Percentiles rank a stretch among this genome's conserved stretches.
Conservation (phyloP, 2,888 invertebrate species). For the Parelbella ahira region DNA sequence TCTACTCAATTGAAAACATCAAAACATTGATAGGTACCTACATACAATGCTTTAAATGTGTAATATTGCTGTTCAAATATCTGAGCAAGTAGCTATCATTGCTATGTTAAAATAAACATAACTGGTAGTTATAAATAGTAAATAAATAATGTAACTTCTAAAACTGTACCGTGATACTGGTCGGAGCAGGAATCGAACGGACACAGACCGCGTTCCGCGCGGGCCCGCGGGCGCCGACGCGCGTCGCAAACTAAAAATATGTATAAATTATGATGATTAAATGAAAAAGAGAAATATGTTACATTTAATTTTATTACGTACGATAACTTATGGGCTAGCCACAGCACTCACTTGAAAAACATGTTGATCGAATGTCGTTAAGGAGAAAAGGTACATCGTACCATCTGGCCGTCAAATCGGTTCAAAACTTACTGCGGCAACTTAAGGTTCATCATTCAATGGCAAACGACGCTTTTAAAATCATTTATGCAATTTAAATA, state of each 20-base stretch:
- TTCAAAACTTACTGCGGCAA: constrained; percentile 19
- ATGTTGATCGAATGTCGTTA: constrained; percentile 42
- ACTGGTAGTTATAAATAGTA: constrained; percentile 7
- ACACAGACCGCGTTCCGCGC: constrained; percentile 30
- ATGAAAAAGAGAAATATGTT: constrained; percentile 80
- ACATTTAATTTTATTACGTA: constrained; percentile 80
- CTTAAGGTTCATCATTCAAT: constrained; percentile 32
- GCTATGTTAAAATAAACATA: constrained; percentile 18
- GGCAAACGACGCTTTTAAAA: constrained; percentile 33
- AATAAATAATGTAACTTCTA: constrained; percentile 38
- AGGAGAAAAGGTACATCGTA: constrained; percentile 33
- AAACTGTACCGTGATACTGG: constrained; percentile 28
- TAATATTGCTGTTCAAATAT: no score
- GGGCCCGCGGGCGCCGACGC: constrained; percentile 60
- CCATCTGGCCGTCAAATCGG: constrained; percentile 13
- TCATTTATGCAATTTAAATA: constrained; percentile 39
- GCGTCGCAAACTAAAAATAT: constrained; percentile 74
- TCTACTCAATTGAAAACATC: no score
- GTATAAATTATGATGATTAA: constrained; percentile 79
- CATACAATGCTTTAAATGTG: no score
- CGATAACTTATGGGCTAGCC: constrained; percentile 77
- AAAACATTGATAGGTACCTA: no score
- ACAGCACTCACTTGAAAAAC: constrained; percentile 71
- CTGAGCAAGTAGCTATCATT: no score
- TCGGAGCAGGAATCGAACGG: constrained; percentile 25